phyloP scores from a whole-genome alignment of 2,888 invertebrate genomes.

The Acrobasis repandana region DNA sequence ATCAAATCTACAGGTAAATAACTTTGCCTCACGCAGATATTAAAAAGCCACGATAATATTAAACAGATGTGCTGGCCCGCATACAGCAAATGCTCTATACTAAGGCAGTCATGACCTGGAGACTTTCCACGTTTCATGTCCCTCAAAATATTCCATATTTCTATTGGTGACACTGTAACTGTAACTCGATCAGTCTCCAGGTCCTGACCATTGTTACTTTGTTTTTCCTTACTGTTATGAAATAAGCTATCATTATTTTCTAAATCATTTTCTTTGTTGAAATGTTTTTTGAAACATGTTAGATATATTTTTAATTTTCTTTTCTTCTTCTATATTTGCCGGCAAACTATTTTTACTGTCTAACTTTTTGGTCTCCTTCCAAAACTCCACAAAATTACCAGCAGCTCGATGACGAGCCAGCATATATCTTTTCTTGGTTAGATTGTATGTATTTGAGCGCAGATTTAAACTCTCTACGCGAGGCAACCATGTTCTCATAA shows the following conservation, averaged over 20 bases:
- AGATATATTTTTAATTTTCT: neutral
- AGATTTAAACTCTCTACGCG: constrained; percentile 2
- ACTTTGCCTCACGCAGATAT: neutral
- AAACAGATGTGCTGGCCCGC: constrained; percentile 3
- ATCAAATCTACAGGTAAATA: too few relatives aligned
- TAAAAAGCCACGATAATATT: neutral
- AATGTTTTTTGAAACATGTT: too few relatives aligned
- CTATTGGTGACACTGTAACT: constrained; percentile 6
- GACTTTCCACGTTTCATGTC: constrained; percentile 14
- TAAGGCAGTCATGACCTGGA: constrained; percentile 3
- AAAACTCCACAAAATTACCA: constrained; percentile 10
- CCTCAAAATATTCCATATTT: constrained; percentile 2
- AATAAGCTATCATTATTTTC: too few relatives aligned
- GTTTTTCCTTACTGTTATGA: too few relatives aligned
- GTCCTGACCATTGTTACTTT: neutral
- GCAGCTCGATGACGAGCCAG: constrained; percentile 3
- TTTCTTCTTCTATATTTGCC: constrained; percentile 1
- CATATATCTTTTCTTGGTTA: constrained; percentile 3
- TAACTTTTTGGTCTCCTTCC: constrained; percentile 10
- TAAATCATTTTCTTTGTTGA: too few relatives aligned
- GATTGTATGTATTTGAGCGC: constrained; percentile 7
- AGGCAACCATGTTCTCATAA: neutral
- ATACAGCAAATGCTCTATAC: neutral
- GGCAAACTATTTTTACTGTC: constrained; percentile 1
- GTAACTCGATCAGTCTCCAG: neutral